These are phyloP conservation scores for Apeltes quadracus DNA, from an alignment of 2,113 vertebrate genomes.

Conservation along the genomic window DNA sequence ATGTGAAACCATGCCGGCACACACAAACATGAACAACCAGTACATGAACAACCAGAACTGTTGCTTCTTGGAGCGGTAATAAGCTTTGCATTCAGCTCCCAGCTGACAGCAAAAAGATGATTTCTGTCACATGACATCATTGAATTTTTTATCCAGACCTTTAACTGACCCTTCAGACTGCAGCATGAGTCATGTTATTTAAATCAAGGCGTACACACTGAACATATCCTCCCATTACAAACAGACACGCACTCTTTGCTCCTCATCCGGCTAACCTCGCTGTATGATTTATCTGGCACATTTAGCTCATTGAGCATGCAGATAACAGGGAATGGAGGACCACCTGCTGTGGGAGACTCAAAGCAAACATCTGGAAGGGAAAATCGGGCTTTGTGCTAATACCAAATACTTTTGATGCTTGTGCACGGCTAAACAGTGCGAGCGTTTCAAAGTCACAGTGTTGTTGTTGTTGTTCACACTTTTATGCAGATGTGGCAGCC, in stretches of 20 bases:
- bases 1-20: conserved; percentile 4
- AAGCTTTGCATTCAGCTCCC: conserved; percentile 52
- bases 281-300: conserved; percentile 18
- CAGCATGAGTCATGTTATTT: conserved; percentile 48
- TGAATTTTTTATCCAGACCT: conserved; percentile 52
- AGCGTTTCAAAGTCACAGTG: background rate
- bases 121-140: conserved; percentile 49
- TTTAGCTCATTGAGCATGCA: conserved; percentile 21
- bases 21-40: conserved; percentile 3
- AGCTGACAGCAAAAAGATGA: conserved; percentile 41
- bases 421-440: background rate
- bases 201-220: conserved; percentile 25
- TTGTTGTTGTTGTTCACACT: background rate
- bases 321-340: conserved; percentile 10
- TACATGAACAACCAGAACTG: conserved; percentile 2
- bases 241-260: conserved; percentile 9
- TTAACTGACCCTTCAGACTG: conserved; percentile 52
- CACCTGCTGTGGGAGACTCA: background rate
- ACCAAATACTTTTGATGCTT: background rate
- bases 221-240: conserved; percentile 17
- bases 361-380: background rate
- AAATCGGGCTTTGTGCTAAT: background rate
- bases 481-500: background rate
- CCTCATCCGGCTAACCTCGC: conserved; percentile 28
- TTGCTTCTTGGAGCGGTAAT: conserved; percentile 34